phyloP scores from a whole-genome alignment of 2,113 vertebrate species.

The Pantherophis guttatus region DNA sequence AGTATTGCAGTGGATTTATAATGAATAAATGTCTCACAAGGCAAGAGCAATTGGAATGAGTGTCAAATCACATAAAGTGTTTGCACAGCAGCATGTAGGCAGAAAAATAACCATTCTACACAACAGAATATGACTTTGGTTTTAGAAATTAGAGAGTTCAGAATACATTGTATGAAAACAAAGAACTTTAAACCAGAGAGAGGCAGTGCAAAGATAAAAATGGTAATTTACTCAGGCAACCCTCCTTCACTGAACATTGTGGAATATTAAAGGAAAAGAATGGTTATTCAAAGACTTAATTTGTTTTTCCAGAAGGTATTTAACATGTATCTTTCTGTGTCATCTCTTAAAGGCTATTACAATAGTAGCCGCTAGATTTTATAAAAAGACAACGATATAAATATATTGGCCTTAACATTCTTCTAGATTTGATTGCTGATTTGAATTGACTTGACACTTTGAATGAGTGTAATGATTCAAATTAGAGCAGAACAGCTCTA shows the following conservation, averaged over 20 bases:
- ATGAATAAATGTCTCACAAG: constrained; percentile 1
- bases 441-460: background rate
- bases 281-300: background rate
- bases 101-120: background rate
- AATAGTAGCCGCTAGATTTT: background rate
- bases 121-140: background rate
- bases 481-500: background rate
- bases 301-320: background rate
- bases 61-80: constrained; percentile 1
- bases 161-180: background rate
- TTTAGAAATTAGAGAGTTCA: constrained; percentile 12
- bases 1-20: constrained; percentile 5
- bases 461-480: background rate
- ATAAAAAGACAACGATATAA: background rate
- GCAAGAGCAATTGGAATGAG: background rate
- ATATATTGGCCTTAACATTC: background rate
- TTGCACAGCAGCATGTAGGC: background rate
- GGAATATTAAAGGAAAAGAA: background rate
- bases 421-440: background rate
- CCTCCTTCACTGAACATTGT: background rate
- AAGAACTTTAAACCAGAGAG: background rate
- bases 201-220: background rate
- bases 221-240: background rate
- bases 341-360: background rate
- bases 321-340: background rate